Conservation (phyloP, 2,888 invertebrate genomes). For the Hydropsyche betteni region DNA sequence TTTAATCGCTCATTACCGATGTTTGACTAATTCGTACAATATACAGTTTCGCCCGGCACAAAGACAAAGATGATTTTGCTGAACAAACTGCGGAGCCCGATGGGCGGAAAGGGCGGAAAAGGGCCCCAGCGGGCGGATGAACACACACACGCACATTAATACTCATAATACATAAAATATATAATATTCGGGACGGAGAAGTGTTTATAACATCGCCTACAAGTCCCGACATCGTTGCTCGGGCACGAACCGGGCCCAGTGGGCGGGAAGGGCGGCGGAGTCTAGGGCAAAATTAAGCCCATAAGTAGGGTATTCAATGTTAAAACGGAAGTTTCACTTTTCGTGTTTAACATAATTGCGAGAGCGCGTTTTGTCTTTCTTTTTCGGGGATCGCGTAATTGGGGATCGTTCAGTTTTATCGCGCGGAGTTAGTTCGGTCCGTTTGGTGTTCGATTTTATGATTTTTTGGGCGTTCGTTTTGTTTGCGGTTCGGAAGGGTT, state of each 20-base stretch:
- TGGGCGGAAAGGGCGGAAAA: slow-evolving; percentile 6
- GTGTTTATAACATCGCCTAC: slow-evolving; percentile 45
- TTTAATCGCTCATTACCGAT: slow-evolving; percentile 34
- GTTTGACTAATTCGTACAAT: slow-evolving; percentile 38
- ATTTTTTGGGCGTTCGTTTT: background rate
- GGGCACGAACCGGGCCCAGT: slow-evolving; percentile 43
- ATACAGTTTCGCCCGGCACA: slow-evolving; percentile 29
- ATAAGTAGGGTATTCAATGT: slow-evolving; percentile 46
- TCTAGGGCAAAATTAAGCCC: slow-evolving; percentile 47
- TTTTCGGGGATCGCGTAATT: slow-evolving; percentile 30
- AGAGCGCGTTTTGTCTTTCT: slow-evolving; percentile 43
- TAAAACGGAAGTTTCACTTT: slow-evolving; percentile 49
- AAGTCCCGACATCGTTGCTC: slow-evolving; percentile 48
- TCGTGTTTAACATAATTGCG: slow-evolving; percentile 48
- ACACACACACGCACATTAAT: slow-evolving; percentile 21
- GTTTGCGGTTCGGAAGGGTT: too few relatives aligned
- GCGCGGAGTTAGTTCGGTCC: too few relatives aligned
- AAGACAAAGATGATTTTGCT: slow-evolving; percentile 42
- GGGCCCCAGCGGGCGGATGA: background rate
- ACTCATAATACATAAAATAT: background rate
- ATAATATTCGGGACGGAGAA: slow-evolving; percentile 10
- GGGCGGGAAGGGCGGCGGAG: slow-evolving; percentile 29
- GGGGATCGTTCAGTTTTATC: slow-evolving; percentile 10
- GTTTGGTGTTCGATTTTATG: background rate
- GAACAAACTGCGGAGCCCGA: slow-evolving; percentile 20